Percentiles rank a stretch among this genome's conserved stretches.
These are phyloP conservation scores for Clarias fuscus DNA, from an alignment of 2,797 vertebrate genomes.

Conservation along the genomic window DNA sequence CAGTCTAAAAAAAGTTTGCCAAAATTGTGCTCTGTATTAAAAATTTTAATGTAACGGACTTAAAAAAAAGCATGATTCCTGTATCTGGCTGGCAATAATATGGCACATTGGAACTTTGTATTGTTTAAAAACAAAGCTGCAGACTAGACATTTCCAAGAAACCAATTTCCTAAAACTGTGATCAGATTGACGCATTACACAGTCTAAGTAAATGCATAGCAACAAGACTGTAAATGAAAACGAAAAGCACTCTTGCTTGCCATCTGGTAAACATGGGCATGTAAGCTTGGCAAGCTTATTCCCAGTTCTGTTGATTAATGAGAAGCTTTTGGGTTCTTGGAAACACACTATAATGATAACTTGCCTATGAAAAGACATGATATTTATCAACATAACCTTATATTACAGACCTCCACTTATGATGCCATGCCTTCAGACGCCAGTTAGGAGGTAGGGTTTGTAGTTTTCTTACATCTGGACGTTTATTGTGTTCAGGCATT, in stretches of 20 bases:
- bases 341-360: constrained; percentile 27
- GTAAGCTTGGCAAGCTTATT: constrained; percentile 37
- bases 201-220: constrained; percentile 16
- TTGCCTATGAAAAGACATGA: constrained; percentile 31
- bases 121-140: constrained; percentile 2
- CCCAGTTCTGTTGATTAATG: constrained; percentile 46
- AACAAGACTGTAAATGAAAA: constrained; percentile 44
- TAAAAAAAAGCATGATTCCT: neutral
- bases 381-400: neutral
- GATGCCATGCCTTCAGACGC: neutral
- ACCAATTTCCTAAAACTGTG: neutral
- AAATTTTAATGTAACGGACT: neutral
- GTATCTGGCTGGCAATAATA: neutral
- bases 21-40: neutral
- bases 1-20: constrained; percentile 41
- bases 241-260: constrained; percentile 27
- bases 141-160: neutral
- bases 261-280: constrained; percentile 51
- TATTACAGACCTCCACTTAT: neutral
- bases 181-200: constrained; percentile 19
- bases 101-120: neutral
- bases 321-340: constrained; percentile 21
- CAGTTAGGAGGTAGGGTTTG: neutral
- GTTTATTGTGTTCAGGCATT: neutral
- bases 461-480: constrained; percentile 13